Evolutionary conservation across 1,140 invertebrate species (phyloP).

Genomic region (Carposina sasakii): DNA sequence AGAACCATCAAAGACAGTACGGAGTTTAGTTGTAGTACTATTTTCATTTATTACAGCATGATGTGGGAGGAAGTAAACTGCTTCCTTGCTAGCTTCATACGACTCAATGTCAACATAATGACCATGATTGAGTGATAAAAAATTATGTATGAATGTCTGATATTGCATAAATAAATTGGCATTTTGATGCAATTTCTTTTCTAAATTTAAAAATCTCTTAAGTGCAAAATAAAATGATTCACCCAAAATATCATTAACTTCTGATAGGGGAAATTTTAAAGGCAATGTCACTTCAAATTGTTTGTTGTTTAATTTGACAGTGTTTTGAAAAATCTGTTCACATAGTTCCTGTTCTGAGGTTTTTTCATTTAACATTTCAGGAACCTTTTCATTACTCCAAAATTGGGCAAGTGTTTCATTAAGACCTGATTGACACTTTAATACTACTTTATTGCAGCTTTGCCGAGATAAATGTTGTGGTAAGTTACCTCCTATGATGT

Average conservation of each 20-base stretch:
- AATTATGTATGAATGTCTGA: constrained; percentile 11
- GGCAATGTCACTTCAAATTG: constrained; percentile 16
- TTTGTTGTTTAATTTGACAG: constrained; percentile 8
- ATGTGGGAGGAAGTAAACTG: not conserved
- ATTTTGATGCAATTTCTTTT: constrained; percentile 13
- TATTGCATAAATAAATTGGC: not conserved
- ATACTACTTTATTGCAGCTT: not conserved
- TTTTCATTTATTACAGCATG: not conserved
- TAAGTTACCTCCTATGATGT: constrained; percentile 2
- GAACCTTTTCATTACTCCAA: constrained; percentile 7
- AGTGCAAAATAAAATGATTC: constrained; percentile 11
- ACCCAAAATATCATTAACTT: constrained; percentile 9
- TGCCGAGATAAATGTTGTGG: not conserved
- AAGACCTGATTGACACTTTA: not conserved
- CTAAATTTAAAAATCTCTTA: constrained; percentile 11
- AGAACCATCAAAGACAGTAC: constrained; percentile 4
- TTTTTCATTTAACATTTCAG: constrained; percentile 7
- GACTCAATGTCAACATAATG: not conserved
- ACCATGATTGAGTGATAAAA: constrained; percentile 8
- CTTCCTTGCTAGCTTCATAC: not conserved
- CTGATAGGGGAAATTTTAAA: constrained; percentile 2
- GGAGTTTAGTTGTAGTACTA: not conserved
- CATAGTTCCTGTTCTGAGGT: not conserved
- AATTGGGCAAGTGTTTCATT: constrained; percentile 2
- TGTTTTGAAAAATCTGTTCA: constrained; percentile 6